Percentiles rank a stretch among this genome's conserved stretches.
Evolutionary conservation across 1,140 invertebrate genomes (phyloP).

Genomic region (Drosophila orena): DNA sequence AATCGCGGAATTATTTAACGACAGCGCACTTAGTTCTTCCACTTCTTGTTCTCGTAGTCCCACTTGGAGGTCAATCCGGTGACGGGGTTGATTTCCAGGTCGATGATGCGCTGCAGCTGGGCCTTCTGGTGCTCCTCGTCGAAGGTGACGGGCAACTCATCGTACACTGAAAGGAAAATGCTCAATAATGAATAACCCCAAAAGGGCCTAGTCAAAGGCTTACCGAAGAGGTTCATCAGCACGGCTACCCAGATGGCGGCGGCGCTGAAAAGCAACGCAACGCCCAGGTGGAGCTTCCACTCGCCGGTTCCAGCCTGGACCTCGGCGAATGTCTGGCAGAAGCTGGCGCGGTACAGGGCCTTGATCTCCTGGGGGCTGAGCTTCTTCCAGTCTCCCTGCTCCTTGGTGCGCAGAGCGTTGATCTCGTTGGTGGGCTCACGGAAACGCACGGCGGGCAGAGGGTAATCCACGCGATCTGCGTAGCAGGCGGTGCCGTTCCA

Average conservation of each 20-base stretch:
- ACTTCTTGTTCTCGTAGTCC: conserved; percentile 90
- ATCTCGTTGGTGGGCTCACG: conserved; percentile 88
- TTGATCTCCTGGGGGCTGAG: conserved; percentile 96
- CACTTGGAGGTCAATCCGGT: conserved; percentile 90
- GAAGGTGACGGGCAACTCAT: conserved; percentile 90
- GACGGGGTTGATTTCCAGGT: conserved; percentile 91
- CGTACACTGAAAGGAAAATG: conserved; percentile 88
- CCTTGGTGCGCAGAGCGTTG: conserved; percentile 92
- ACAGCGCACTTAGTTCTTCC: conserved; percentile 86
- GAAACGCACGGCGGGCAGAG: conserved; percentile 96
- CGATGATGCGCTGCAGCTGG: conserved; percentile 92
- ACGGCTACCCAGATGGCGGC: conserved; percentile 90
- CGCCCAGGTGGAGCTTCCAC: conserved; percentile 93
- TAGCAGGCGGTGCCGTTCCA: conserved; percentile 93
- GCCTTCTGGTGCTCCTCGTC: conserved; percentile 91
- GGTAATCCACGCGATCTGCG: conserved; percentile 91
- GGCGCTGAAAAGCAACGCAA: conserved; percentile 86
- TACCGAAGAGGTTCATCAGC: conserved; percentile 90
- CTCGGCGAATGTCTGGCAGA: conserved; percentile 97
- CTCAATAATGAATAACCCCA: background rate
- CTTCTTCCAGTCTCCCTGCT: conserved; percentile 97
- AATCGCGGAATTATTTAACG: conserved; percentile 69
- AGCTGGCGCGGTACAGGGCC: conserved; percentile 94
- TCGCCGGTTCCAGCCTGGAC: conserved; percentile 94
- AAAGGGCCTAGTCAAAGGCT: conserved; percentile 50